These are phyloP conservation scores for Petrocephalus schoutedeni DNA, from an alignment of 2,797 vertebrate species.

Conservation along the genomic window DNA sequence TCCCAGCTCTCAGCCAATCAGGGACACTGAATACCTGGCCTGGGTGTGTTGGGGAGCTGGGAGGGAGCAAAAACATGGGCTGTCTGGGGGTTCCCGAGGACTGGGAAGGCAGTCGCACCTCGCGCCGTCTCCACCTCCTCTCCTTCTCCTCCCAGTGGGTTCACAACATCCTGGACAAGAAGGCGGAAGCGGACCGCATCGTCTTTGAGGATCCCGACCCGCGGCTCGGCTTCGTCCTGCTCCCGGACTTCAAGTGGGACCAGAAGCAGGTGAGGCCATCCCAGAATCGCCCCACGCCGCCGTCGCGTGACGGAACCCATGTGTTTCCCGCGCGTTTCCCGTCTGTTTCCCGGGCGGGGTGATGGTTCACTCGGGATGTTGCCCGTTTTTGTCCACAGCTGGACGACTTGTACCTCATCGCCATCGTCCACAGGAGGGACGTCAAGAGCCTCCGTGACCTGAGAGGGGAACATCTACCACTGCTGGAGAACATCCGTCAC, in stretches of 20 bases:
- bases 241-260: constrained; percentile 96
- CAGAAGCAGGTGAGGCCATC: constrained; percentile 77
- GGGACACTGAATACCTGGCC: not conserved
- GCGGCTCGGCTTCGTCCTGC: constrained; percentile 75
- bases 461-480: constrained; percentile 69
- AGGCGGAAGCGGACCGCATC: constrained; percentile 81
- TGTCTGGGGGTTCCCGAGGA: not conserved
- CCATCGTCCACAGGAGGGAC: constrained; percentile 67
- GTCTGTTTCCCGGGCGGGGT: not conserved
- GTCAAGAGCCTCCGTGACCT: constrained; percentile 81
- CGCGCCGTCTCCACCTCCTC: not conserved
- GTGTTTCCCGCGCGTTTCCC: too few relatives aligned
- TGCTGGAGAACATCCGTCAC: constrained; percentile 74
- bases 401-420: constrained; percentile 86
- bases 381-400: constrained; percentile 53
- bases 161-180: constrained; percentile 91
- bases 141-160: constrained; percentile 76
- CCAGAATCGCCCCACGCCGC: not conserved
- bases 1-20: not conserved
- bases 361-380: not conserved
- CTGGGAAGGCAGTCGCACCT: not conserved
- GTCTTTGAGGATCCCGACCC: constrained; percentile 82
- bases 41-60: not conserved
- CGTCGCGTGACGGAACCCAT: not conserved
- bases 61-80: not conserved